phyloP scores from a whole-genome alignment of 2,113 vertebrate species.

The Dissostichus mawsoni region DNA sequence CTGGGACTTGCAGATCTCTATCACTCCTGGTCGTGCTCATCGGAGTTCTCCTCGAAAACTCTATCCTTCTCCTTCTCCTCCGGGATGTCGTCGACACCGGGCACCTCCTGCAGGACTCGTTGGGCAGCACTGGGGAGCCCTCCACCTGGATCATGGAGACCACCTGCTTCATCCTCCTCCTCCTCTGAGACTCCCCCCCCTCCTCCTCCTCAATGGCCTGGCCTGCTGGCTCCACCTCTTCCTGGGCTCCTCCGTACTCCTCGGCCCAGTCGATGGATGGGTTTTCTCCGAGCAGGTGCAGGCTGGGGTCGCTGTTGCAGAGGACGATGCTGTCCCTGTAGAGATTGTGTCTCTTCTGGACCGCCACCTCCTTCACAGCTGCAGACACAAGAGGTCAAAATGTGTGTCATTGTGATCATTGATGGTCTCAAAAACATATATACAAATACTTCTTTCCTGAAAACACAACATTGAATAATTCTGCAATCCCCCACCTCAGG shows the following conservation, averaged over 20 bases:
- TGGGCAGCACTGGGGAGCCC: slow-evolving; percentile 67
- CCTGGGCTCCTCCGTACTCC: slow-evolving; percentile 59
- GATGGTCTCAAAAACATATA: no score
- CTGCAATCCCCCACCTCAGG: no score
- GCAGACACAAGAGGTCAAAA: neutral
- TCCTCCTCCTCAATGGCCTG: slow-evolving; percentile 33
- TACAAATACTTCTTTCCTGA: no score
- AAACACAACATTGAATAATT: no score
- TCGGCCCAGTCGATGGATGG: slow-evolving; percentile 89
- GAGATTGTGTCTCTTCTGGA: slow-evolving; percentile 95
- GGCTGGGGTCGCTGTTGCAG: slow-evolving; percentile 94
- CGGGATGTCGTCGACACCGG: slow-evolving; percentile 69
- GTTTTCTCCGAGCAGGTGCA: slow-evolving; percentile 90
- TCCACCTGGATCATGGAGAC: slow-evolving; percentile 93
- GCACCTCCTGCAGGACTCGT: slow-evolving; percentile 68
- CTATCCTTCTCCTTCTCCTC: slow-evolving; percentile 37
- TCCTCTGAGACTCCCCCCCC: slow-evolving; percentile 70
- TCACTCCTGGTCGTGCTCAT: slow-evolving; percentile 27
- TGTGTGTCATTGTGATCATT: neutral
- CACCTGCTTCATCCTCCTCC: slow-evolving; percentile 89
- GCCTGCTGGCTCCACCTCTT: slow-evolving; percentile 31
- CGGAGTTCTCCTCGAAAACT: neutral
- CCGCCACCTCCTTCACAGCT: slow-evolving; percentile 96
- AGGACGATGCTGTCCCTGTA: slow-evolving; percentile 96
- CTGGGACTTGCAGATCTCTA: slow-evolving; percentile 32